Evolutionary conservation across 1,140 invertebrate genomes (phyloP), one percentile per base, ranked within the genome.

Genomic region (Eueides isabella): DNA sequence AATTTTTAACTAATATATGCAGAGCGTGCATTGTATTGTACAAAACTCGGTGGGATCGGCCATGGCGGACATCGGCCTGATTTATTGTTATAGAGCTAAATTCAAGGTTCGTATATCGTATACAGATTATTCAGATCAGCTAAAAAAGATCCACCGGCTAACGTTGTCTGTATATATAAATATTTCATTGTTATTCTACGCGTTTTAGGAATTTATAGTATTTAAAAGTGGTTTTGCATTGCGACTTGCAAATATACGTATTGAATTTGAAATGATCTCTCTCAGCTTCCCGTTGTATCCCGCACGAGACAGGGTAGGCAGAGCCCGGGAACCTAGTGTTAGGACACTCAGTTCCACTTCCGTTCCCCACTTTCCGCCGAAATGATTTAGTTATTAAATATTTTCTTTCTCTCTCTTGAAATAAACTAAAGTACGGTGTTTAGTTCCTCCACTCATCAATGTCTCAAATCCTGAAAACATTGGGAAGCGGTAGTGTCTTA

Each of bases 21-120:
- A 65, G n/a, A 65, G 19, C 63, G 19, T 12, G 48, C 48, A 55
- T 55, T 55, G 48, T 26, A 55, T 55, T 55, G 11, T 55, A 26
- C 48, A 55, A 55, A 55, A 55, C 19, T 19, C 11, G 48, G 48
- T 26, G 9, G 48, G 48, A 55, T 55, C 23, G 23, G 48, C 48
- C 11, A 11, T 55, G 23, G 48, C 48, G 9, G 48, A 55, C 48
- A 55, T 55, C 48, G 23, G 23, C 23, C 48, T 55, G 48, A 55
- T 55, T 55, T 55, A 55, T 55, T 23, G 48, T 55, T 26, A 26
- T 55, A 55, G 11, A 55, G 48, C 48, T 55, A 55, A 19, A 55
- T 55, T 55, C 48, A 7, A 12, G 26, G 48, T 55, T 12, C 41
- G 41, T 44, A 16, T 44, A 44, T 44, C 16, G 41, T 44, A n/a